phyloP scores from a whole-genome alignment of 2,797 vertebrate species.

The Micrastur ruficollis region DNA sequence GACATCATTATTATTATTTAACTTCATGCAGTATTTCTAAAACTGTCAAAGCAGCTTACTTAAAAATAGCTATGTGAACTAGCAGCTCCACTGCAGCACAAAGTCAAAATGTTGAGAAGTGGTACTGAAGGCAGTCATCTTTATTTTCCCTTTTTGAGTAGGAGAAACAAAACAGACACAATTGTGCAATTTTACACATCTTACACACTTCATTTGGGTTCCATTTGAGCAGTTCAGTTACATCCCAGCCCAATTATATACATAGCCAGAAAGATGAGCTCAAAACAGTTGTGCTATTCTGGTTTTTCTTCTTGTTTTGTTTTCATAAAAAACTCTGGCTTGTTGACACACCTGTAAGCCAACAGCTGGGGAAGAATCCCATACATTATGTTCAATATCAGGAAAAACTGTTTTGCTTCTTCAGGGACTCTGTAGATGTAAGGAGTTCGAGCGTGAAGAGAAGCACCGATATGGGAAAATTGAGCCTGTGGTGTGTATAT shows the following conservation, averaged over 20 bases:
- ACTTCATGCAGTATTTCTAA: constrained; percentile 44
- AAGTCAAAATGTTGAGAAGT: constrained; percentile 41
- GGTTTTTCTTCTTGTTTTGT: constrained; percentile 76
- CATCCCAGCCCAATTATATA: background rate
- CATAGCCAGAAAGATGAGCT: background rate
- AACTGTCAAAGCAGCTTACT: constrained; percentile 16
- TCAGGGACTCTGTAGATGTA: constrained; percentile 90
- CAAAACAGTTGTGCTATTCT: constrained; percentile 60
- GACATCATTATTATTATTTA: constrained; percentile 45
- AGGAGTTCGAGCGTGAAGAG: constrained; percentile 92
- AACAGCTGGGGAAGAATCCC: constrained; percentile 87
- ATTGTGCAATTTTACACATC: background rate
- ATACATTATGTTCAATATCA: constrained; percentile 85
- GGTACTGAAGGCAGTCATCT: constrained; percentile 41
- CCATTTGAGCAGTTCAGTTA: background rate
- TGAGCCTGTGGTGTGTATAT: constrained; percentile 83
- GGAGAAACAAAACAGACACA: constrained; percentile 11
- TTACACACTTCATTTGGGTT: background rate
- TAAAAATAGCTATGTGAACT: constrained; percentile 35
- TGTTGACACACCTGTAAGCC: constrained; percentile 86
- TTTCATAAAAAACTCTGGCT: constrained; percentile 86
- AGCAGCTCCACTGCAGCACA: background rate
- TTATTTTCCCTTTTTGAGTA: constrained; percentile 67
- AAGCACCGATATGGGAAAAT: constrained; percentile 91
- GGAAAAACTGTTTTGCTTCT: constrained; percentile 81